A percentile compares a stretch with the other conserved stretches of the same genome.
Conservation (phyloP, 53 echinoderm and acorn worm species). For the Astropecten irregularis region DNA sequence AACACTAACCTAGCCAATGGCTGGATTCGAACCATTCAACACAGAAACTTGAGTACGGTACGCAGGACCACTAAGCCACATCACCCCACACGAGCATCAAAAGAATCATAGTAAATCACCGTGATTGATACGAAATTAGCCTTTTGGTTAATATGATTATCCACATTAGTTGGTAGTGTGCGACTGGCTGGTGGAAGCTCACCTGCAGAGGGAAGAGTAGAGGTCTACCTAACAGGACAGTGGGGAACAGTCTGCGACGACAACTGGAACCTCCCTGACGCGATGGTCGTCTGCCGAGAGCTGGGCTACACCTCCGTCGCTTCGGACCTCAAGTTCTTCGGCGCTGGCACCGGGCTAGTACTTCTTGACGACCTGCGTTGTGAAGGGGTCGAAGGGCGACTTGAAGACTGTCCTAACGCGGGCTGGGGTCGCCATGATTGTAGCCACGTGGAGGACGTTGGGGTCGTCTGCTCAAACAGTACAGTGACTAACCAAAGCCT, state of each 20-base stretch:
- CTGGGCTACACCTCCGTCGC: slow-evolving; percentile 12
- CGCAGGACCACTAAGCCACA: no score
- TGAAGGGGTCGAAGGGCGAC: neutral
- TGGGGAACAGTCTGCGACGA: slow-evolving; percentile 1
- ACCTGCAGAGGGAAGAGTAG: neutral
- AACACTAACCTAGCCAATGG: no score
- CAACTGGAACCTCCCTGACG: neutral
- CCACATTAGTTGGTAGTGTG: neutral
- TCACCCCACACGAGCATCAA: no score
- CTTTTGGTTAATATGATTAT: no score
- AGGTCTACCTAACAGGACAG: neutral
- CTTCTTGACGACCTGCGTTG: neutral
- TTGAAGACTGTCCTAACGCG: neutral
- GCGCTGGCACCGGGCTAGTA: neutral
- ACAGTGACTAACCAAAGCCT: neutral
- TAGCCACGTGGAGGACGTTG: neutral
- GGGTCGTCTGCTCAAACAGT: neutral
- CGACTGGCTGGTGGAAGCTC: neutral
- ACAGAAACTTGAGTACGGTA: no score
- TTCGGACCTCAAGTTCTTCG: no score
- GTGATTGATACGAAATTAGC: no score
- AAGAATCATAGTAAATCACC: no score
- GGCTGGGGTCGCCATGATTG: neutral
- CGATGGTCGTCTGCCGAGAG: slow-evolving; percentile 5
- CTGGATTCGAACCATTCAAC: no score